These are phyloP conservation scores for Oxycera nigricornis DNA, from an alignment of 2,888 invertebrate genomes.

Conservation along the genomic window DNA sequence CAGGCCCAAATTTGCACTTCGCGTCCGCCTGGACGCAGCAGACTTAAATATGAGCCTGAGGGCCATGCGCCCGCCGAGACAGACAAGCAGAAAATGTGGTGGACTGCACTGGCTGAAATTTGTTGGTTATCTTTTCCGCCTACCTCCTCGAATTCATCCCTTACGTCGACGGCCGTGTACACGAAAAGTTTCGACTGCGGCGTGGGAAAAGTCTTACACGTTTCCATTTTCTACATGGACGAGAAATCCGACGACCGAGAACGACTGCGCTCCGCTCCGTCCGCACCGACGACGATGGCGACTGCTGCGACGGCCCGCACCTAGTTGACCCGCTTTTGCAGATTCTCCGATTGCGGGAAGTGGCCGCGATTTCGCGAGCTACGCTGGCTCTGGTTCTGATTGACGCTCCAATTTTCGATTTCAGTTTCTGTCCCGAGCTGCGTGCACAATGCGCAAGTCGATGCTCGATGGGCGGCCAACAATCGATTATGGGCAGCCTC, in stretches of 20 bases:
- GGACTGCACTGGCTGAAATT: neutral
- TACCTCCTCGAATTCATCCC: conserved; percentile 92
- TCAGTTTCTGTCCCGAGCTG: neutral
- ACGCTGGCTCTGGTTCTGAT: neutral
- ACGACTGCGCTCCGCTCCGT: no score
- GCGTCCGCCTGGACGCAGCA: neutral
- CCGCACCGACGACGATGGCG: conserved; percentile 10
- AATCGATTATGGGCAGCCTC: conserved; percentile 28
- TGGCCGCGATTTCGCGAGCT: neutral
- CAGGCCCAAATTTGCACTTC: neutral
- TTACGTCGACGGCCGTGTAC: conserved; percentile 83
- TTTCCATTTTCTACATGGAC: conserved; percentile 35
- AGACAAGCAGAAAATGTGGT: neutral
- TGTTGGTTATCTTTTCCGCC: conserved; percentile 50
- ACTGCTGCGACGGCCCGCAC: conserved; percentile 15
- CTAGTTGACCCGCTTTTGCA: neutral
- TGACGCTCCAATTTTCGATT: neutral
- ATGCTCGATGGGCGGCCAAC: conserved; percentile 28
- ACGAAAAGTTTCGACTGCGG: conserved; percentile 75
- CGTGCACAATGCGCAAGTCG: conserved; percentile 28
- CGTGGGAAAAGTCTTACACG: conserved; percentile 32
- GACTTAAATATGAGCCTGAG: neutral
- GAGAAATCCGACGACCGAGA: neutral
- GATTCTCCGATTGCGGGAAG: neutral
- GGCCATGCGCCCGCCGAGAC: neutral